Conservation (phyloP, 2,888 invertebrate genomes). For the Stenichneumon culpator region DNA sequence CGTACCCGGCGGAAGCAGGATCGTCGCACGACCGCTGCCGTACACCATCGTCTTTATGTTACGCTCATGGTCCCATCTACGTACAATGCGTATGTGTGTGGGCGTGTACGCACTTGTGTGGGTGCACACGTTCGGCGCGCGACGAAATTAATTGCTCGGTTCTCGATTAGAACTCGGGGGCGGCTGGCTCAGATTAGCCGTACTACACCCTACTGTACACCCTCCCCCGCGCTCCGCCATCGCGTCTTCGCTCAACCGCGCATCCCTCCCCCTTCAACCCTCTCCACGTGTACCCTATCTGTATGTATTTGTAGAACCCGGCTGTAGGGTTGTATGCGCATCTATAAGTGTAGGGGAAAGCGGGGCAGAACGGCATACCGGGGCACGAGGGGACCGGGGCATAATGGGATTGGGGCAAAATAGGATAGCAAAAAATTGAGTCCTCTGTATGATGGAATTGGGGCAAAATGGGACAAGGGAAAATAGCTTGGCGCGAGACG, state of each 20-base stretch:
- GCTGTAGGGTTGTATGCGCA: no score
- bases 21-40: no score
- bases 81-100: background rate
- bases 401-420: no score
- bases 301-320: background rate
- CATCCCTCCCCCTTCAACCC: background rate
- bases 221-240: conserved; percentile 22
- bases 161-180: conserved; percentile 78
- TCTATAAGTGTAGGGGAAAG: no score
- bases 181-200: conserved; percentile 76
- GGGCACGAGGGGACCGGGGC: no score
- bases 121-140: conserved; percentile 71
- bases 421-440: no score
- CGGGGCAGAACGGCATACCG: no score
- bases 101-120: background rate
- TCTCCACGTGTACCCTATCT: background rate
- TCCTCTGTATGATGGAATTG: no score
- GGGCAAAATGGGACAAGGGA: no score
- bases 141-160: conserved; percentile 81
- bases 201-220: conserved; percentile 39
- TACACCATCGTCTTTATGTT: background rate
- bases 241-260: background rate
- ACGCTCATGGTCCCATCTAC: background rate
- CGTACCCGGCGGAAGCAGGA: background rate
- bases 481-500: no score